Evolutionary conservation across 2,888 invertebrate species (phyloP).

Genomic region (Drosophila ochracea): DNA sequence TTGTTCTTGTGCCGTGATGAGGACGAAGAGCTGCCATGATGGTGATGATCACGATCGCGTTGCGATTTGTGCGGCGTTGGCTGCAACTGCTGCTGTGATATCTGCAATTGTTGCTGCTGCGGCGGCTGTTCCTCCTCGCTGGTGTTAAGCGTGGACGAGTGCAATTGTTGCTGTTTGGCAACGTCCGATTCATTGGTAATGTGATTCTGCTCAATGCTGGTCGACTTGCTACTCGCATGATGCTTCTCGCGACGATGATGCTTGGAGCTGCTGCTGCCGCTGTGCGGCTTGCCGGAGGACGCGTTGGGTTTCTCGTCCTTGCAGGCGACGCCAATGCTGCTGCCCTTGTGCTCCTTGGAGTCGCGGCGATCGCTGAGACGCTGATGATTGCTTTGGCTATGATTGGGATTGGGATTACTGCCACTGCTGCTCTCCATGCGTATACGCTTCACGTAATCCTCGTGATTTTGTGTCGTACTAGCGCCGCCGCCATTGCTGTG

Average conservation of each 20-base stretch:
- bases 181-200: constrained; percentile 24
- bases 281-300: constrained; percentile 50
- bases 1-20: constrained; percentile 82
- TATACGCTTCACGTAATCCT: constrained; percentile 82
- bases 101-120: constrained; percentile 18
- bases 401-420: constrained; percentile 19
- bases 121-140: constrained; percentile 70
- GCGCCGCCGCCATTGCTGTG: constrained; percentile 49
- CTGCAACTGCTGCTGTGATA: constrained; percentile 32
- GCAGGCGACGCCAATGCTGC: constrained; percentile 34
- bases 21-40: constrained; percentile 67
- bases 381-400: constrained; percentile 53
- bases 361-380: constrained; percentile 72
- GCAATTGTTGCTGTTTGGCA: constrained; percentile 32
- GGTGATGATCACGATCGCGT: constrained; percentile 67
- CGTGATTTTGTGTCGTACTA: constrained; percentile 65
- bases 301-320: constrained; percentile 56
- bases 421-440: constrained; percentile 74
- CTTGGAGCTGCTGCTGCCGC: constrained; percentile 58
- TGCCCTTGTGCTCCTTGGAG: constrained; percentile 71
- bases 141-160: constrained; percentile 49
- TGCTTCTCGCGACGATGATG: constrained; percentile 77
- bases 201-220: constrained; percentile 41
- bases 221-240: constrained; percentile 82
- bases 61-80: constrained; percentile 36